These are phyloP conservation scores for Bovichtus variegatus DNA, from an alignment of 2,797 vertebrate genomes.

Conservation along the genomic window DNA sequence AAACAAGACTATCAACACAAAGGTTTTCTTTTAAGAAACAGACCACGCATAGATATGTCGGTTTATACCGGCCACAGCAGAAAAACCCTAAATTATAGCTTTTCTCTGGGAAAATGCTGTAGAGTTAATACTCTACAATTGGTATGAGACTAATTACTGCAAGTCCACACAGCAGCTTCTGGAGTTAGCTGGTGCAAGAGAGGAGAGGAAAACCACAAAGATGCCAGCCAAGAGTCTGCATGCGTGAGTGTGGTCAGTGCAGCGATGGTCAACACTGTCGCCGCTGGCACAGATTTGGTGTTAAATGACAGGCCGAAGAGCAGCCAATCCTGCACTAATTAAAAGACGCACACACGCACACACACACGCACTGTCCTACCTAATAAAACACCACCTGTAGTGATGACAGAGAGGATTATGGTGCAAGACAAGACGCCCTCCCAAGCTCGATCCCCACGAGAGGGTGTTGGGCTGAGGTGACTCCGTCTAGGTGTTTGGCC, in stretches of 20 bases:
- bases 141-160: slow-evolving; percentile 40
- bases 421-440: slow-evolving; percentile 31
- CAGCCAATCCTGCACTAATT: slow-evolving; percentile 29
- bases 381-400: slow-evolving; percentile 57
- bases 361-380: slow-evolving; percentile 9
- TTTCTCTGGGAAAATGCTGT: slow-evolving; percentile 39
- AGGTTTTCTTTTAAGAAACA: slow-evolving; percentile 10
- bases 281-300: slow-evolving; percentile 45
- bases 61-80: slow-evolving; percentile 13
- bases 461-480: slow-evolving; percentile 24
- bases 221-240: not conserved
- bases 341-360: slow-evolving; percentile 23
- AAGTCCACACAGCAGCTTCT: not conserved
- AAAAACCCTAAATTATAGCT: slow-evolving; percentile 64
- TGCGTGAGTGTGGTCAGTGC: not conserved
- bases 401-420: slow-evolving; percentile 62
- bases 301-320: slow-evolving; percentile 52
- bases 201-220: not conserved
- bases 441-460: not conserved
- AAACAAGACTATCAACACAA: slow-evolving; percentile 10
- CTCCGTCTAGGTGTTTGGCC: not conserved
- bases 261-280: slow-evolving; percentile 4
- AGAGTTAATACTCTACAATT: slow-evolving; percentile 33
- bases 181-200: not conserved
- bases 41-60: slow-evolving; percentile 51